phyloP scores from a whole-genome alignment of 2,888 invertebrate genomes.

The Drosophila robusta region DNA sequence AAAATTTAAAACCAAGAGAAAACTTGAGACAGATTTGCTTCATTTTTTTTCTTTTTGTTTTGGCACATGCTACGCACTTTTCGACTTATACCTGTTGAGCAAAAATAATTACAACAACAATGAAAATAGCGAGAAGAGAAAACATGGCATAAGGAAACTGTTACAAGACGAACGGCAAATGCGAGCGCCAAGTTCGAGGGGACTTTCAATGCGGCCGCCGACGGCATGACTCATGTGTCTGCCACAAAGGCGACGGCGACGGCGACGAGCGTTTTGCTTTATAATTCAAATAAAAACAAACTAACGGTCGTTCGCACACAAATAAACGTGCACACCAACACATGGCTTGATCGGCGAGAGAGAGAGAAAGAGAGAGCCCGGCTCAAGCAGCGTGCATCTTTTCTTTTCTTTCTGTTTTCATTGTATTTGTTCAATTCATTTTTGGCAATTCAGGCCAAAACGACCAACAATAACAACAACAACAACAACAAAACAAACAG shows the following conservation, averaged over 20 bases:
- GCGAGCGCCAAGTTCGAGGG: conserved; percentile 49
- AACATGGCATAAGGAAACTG: conserved; percentile 37
- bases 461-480: background rate
- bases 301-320: conserved; percentile 45
- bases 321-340: conserved; percentile 3
- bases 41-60: conserved; percentile 2
- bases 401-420: conserved; percentile 19
- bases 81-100: conserved; percentile 72
- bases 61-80: conserved; percentile 48
- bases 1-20: background rate
- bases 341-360: conserved; percentile 36
- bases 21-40: conserved; percentile 17
- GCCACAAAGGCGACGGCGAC: conserved; percentile 25
- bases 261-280: conserved; percentile 32
- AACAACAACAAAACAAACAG: conserved; percentile 19
- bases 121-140: conserved; percentile 3
- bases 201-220: conserved; percentile 45
- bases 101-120: conserved; percentile 60
- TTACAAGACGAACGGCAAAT: conserved; percentile 49
- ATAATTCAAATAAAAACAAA: conserved; percentile 63
- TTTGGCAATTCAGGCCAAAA: conserved; percentile 69
- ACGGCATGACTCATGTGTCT: conserved; percentile 51
- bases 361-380: conserved; percentile 21
- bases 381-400: conserved; percentile 31
- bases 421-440: conserved; percentile 29